These are phyloP conservation scores for Cephalopholis sonnerati DNA, from an alignment of 2,113 vertebrate genomes.

Conservation along the genomic window DNA sequence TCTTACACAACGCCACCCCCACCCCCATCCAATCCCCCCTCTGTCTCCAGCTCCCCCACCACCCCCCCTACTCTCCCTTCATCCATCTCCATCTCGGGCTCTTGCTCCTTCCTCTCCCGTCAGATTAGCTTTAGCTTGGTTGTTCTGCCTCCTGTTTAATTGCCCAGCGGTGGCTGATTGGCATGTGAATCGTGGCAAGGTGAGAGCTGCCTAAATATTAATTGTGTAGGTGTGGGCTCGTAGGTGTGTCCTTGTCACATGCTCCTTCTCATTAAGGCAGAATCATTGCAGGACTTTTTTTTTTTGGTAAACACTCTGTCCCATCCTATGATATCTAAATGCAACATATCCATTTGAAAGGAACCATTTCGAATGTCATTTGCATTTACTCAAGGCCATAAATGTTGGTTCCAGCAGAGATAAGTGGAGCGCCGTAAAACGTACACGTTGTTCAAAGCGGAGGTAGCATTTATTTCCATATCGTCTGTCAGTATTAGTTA, in stretches of 20 bases:
- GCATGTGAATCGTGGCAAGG: conserved; percentile 66
- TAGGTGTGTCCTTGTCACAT: conserved; percentile 52
- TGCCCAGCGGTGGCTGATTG: conserved; percentile 68
- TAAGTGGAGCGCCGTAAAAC: conserved; percentile 1
- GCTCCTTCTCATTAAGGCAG: conserved; percentile 62
- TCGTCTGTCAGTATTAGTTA: conserved; percentile 68
- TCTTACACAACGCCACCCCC: neutral
- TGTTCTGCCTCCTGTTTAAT: conserved; percentile 63
- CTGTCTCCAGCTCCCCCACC: neutral
- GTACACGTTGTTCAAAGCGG: conserved; percentile 49
- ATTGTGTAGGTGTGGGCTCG: conserved; percentile 57
- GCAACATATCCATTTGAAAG: conserved; percentile 48
- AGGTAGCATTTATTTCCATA: conserved; percentile 49
- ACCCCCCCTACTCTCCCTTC: conserved; percentile 6
- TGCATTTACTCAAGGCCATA: too few relatives aligned
- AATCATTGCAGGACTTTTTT: conserved; percentile 52
- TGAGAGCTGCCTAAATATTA: conserved; percentile 71
- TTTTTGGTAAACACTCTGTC: conserved; percentile 61
- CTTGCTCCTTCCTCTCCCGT: conserved; percentile 53
- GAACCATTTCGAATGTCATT: too few relatives aligned
- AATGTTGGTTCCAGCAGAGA: too few relatives aligned
- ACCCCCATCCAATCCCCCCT: neutral
- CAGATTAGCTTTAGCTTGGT: conserved; percentile 70
- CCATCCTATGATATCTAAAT: conserved; percentile 58
- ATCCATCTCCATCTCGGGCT: conserved; percentile 52